Conservation (phyloP, 2,888 invertebrate genomes). For the Ptilodon capucinus region DNA sequence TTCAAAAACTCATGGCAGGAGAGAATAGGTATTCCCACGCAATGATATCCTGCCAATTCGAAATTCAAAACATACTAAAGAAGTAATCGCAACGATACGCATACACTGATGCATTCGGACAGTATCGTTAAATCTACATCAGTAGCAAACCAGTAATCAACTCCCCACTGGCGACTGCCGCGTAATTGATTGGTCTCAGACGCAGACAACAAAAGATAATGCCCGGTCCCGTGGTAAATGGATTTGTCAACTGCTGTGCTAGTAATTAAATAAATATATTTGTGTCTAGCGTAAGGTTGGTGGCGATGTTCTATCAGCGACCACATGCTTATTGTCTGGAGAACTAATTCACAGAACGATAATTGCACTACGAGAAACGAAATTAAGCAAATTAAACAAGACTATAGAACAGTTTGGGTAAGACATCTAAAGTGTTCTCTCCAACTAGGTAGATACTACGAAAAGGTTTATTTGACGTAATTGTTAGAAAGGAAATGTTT, state of each 20-base stretch:
- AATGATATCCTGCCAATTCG: slow-evolving; percentile 27
- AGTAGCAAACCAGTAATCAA: slow-evolving; percentile 63
- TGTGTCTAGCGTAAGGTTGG: slow-evolving; percentile 48
- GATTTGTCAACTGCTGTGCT: slow-evolving; percentile 75
- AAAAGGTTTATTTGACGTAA: neutral
- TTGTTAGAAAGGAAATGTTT: neutral
- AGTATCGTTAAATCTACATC: slow-evolving; percentile 48
- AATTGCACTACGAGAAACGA: slow-evolving; percentile 6
- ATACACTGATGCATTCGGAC: slow-evolving; percentile 38
- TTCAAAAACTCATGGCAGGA: no score
- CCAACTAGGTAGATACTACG: no score
- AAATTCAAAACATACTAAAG: slow-evolving; percentile 27
- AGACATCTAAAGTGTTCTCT: no score
- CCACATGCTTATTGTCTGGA: slow-evolving; percentile 33
- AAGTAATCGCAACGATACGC: slow-evolving; percentile 24
- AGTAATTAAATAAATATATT: slow-evolving; percentile 77
- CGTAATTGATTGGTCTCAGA: slow-evolving; percentile 77
- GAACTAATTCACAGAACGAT: slow-evolving; percentile 10
- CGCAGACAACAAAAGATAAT: slow-evolving; percentile 77
- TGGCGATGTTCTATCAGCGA: slow-evolving; percentile 43
- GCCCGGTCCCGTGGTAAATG: slow-evolving; percentile 64
- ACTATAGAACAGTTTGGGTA: neutral
- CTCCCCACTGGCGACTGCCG: slow-evolving; percentile 56
- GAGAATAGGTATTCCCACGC: no score
- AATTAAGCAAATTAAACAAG: neutral